Base-by-base conservation (phyloP, 2,888 invertebrate species). In the Eumacrocentrus americanus region DNA sequence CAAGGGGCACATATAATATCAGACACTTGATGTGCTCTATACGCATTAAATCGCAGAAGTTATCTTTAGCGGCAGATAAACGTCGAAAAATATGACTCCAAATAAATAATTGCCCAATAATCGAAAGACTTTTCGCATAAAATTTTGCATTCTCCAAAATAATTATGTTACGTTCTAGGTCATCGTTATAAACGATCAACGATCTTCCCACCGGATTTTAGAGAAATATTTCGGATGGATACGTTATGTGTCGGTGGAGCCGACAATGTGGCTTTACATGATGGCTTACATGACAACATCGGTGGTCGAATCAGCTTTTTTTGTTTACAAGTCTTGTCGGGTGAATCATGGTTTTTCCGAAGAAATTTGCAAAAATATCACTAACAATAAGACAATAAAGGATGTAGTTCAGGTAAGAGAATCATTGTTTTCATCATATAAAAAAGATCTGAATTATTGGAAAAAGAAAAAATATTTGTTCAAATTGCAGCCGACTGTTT, bases 231-330 rank as follows among this genome's bases (percentile, higher is more conserved):
- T 69, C 2, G 57, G 59, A 70, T 77, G 74, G 70, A 38, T 75
- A n/a, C 67, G 60, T 42, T 74, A 83, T 23, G 84, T 91, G 55
- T 89, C 93, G 0, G 92, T 95, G 18, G 95, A 95, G 74, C 94
- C 95, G 0, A 86, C 91, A 0, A 88, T 95, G 88, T 91, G 94
- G 76, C 82, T 94, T 1, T 95, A 93, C 75, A 94, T 95, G 92
- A 87, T 93, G 84, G 91, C 93, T 1, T 91, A 87, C 72, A 91
- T 92, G 91, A 84, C 88, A 52, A 93, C 92, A 2, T 87, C 86
- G 60, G 91, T 93, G 0, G 85, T 91, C 29, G 92, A 93, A 72
- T 91, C 92, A 75, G 87, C 89, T 23, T 90, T 92, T 72, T 92
- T 91, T 73, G 83, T 91, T 1, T 84, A 91, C 72, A 90, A 90